phyloP scores from a whole-genome alignment of 2,113 vertebrate species.

The Potamarius usumacintae region DNA sequence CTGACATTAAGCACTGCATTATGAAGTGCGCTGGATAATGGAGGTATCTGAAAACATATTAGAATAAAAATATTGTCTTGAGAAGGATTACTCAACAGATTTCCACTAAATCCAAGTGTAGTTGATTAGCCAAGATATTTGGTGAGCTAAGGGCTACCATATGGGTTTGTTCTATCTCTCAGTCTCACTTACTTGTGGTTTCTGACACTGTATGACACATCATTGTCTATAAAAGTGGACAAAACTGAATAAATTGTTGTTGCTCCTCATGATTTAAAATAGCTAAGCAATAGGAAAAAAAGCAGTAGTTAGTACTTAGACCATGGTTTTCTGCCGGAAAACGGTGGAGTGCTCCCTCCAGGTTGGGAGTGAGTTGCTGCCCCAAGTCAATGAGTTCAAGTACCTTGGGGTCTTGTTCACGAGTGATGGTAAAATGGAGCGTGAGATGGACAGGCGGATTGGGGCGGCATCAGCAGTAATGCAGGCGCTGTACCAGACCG shows the following conservation, averaged over 20 bases:
- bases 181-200: neutral
- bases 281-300: neutral
- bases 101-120: neutral
- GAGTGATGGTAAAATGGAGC: no score
- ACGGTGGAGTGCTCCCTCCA: no score
- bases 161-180: neutral
- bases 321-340: no score
- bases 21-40: conserved; percentile 7
- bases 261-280: neutral
- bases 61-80: neutral
- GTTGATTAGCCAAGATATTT: conserved; percentile 9
- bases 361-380: no score
- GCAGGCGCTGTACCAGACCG: no score
- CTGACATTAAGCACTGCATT: conserved; percentile 26
- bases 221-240: neutral
- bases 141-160: neutral
- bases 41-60: neutral
- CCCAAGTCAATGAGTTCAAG: no score
- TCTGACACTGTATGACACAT: neutral
- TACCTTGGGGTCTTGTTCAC: no score
- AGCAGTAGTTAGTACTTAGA: no score
- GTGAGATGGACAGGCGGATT: no score
- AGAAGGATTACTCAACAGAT: neutral
- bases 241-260: neutral
- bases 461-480: no score